phyloP scores from a whole-genome alignment of 2,888 invertebrate genomes.

The Zygogramma bicolorata region DNA sequence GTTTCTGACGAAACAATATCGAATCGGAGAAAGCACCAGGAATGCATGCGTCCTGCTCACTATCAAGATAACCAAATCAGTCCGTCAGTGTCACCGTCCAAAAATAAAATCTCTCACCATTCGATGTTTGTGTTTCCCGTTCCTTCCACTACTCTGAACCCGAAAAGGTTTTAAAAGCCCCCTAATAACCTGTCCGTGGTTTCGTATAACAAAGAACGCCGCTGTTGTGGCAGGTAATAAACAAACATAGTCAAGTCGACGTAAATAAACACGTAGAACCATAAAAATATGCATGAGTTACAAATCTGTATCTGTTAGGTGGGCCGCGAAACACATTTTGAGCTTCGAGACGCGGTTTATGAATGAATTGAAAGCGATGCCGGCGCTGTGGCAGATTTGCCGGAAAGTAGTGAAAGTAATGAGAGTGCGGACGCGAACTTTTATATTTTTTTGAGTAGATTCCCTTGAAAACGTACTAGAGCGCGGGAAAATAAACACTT shows the following conservation, averaged over 20 bases:
- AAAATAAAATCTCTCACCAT: background rate
- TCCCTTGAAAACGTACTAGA: background rate
- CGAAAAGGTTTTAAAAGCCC: constrained; percentile 11
- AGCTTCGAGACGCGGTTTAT: constrained; percentile 15
- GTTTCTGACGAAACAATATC: too few species aligned
- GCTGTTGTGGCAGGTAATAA: constrained; percentile 39
- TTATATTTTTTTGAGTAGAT: too few species aligned
- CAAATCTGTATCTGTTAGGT: constrained; percentile 26
- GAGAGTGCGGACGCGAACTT: background rate
- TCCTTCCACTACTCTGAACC: constrained; percentile 1
- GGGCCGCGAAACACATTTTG: constrained; percentile 16
- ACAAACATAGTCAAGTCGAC: constrained; percentile 35
- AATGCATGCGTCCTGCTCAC: too few species aligned
- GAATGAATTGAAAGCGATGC: constrained; percentile 16
- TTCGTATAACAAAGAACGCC: constrained; percentile 18
- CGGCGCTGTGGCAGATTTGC: background rate
- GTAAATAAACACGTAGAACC: constrained; percentile 30
- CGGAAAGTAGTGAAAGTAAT: background rate
- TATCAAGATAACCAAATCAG: too few species aligned
- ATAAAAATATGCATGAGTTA: constrained; percentile 36
- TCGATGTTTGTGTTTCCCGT: constrained; percentile 8
- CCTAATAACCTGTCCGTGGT: constrained; percentile 27
- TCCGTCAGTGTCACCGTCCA: background rate
- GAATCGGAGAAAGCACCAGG: too few species aligned
- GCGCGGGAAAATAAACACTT: background rate